Evolutionary conservation across 2,797 vertebrate species (phyloP).

Genomic region (Potorous gilbertii): DNA sequence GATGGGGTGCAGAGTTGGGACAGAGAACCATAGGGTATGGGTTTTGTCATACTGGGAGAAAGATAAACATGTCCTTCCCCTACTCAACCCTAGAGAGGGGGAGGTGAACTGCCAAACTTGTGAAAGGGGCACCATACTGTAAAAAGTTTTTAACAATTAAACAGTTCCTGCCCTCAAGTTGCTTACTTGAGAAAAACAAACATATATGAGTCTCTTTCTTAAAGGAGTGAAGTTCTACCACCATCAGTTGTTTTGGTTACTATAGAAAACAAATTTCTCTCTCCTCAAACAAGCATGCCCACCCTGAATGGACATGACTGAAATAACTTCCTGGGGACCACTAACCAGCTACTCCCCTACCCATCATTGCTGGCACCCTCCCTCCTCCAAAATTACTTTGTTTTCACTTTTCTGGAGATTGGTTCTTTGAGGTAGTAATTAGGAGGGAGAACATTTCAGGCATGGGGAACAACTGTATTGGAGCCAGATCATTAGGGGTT

Average conservation of each 20-base stretch:
- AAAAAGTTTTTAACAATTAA: too few species aligned
- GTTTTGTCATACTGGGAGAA: background rate
- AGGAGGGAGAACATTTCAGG: too few species aligned
- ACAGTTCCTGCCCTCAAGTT: too few species aligned
- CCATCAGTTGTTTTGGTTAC: too few species aligned
- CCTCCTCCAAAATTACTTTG: background rate
- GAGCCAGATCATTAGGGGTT: too few species aligned
- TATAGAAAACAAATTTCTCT: background rate
- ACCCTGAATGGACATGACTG: too few species aligned
- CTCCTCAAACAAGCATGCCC: background rate
- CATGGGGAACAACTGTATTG: too few species aligned
- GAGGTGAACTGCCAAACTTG: background rate
- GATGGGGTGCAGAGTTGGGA: background rate
- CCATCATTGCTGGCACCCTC: background rate
- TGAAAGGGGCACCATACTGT: background rate
- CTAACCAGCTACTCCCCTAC: too few species aligned
- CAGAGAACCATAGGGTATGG: background rate
- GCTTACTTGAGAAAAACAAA: background rate
- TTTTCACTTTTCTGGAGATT: background rate
- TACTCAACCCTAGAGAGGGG: background rate
- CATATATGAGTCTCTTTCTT: too few species aligned
- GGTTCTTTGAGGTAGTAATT: too few species aligned
- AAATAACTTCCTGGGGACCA: too few species aligned
- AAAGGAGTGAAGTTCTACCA: too few species aligned
- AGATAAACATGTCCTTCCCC: background rate